phyloP scores from a whole-genome alignment of 92 coral and sea anemone genomes.

The Phenganax stokvisi region DNA sequence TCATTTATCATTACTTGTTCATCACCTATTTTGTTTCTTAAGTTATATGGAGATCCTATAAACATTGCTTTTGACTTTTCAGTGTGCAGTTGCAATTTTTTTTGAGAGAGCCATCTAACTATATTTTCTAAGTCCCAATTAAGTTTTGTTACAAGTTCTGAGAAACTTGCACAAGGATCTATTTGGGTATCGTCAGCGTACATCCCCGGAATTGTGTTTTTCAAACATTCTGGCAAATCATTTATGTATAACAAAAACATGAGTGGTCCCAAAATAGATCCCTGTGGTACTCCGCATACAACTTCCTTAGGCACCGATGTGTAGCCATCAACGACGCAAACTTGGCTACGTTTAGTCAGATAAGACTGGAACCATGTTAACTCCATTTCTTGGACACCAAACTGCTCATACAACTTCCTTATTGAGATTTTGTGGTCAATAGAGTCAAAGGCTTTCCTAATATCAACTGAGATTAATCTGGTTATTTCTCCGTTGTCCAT shows the following conservation, averaged over 20 bases:
- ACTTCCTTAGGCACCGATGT: too few species aligned
- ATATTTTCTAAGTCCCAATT: conserved; percentile 5
- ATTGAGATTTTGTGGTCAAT: too few species aligned
- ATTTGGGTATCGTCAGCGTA: too few species aligned
- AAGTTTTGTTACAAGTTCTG: conserved; percentile 17
- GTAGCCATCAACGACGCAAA: not conserved
- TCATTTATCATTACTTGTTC: too few species aligned
- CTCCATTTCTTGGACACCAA: not conserved
- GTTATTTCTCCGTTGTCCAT: too few species aligned
- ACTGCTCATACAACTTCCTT: not conserved
- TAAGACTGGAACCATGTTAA: not conserved
- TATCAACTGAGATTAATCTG: too few species aligned
- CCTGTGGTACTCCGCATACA: not conserved
- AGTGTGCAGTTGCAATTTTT: conserved; percentile 8
- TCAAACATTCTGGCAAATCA: too few species aligned
- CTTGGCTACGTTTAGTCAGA: not conserved
- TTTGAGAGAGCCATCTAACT: conserved; percentile 18
- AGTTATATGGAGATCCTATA: not conserved
- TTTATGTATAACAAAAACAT: too few species aligned
- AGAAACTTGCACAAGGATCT: not conserved
- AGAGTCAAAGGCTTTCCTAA: too few species aligned
- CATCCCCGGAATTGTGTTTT: too few species aligned
- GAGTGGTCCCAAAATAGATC: not conserved
- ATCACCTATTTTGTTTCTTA: too few species aligned
- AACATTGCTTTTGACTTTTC: conserved; percentile 19